Conservation (phyloP, 2,888 invertebrate genomes). For the Crossocerus cetratus region DNA sequence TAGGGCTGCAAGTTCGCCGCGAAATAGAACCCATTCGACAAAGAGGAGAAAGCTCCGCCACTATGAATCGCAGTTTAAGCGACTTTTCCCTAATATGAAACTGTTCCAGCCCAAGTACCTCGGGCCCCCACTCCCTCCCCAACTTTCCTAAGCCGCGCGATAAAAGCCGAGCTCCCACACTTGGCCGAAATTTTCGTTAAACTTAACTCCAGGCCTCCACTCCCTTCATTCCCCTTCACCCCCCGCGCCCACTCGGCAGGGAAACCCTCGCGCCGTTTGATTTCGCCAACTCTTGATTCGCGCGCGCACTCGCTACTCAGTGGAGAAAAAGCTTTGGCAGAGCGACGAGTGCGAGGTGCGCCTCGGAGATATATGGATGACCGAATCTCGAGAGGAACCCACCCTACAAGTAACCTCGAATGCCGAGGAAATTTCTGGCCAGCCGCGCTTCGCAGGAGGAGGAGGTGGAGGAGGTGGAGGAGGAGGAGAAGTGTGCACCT, state of each 20-base stretch:
- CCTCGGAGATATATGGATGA: too few relatives aligned
- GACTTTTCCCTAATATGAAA: slow-evolving; percentile 11
- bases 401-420: too few relatives aligned
- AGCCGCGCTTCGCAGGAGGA: neutral
- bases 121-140: neutral
- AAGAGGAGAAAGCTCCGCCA: slow-evolving; percentile 8
- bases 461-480: too few relatives aligned
- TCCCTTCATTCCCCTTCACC: too few relatives aligned
- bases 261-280: too few relatives aligned
- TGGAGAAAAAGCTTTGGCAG: too few relatives aligned
- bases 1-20: slow-evolving; percentile 11
- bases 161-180: neutral
- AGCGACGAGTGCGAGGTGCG: too few relatives aligned
- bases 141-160: slow-evolving; percentile 8
- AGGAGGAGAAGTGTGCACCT: neutral
- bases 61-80: slow-evolving; percentile 6
- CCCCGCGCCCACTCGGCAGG: too few relatives aligned
- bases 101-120: neutral
- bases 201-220: neutral
- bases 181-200: neutral
- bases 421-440: too few relatives aligned
- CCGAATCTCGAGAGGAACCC: too few relatives aligned
- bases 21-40: slow-evolving; percentile 1
- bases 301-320: too few relatives aligned
- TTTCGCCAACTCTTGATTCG: too few relatives aligned